Evolutionary conservation across 2,888 invertebrate genomes (phyloP), one percentile per base, ranked within the genome.

Genomic region (Aporophyla lueneburgensis): DNA sequence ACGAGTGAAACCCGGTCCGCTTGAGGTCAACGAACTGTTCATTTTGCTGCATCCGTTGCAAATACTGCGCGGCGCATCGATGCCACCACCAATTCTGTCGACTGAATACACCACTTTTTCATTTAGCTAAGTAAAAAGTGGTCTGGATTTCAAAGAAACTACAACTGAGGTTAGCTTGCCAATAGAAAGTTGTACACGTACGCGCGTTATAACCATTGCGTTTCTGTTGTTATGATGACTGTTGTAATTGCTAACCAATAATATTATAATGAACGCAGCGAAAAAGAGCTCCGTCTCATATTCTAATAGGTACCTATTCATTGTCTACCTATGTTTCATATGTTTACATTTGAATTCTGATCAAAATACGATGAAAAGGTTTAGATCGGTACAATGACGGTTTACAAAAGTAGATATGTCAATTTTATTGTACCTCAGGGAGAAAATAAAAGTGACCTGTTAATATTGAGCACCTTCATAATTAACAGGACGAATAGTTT

Each of bases 41-140:
- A 96, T 96, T 96, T 96, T 93, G 95, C 96, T 96, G 96, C 96
- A 96, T 96, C 95, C 96, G 96, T 96, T 96, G 96, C 96, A 96
- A 96, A 96, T 96, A 95, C 92, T 94, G 92, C 92, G 93, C 92
- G 90, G 93, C 93, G 94, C 95, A 95, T 94, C 94, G 91, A 91
- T 90, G 92, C 93, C 92, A 93, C 95, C 93, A 93, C 95, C 94
- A 94, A 95, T 95, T 95, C 94, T 93, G 93, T 91, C 90, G 90
- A 93, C 92, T 93, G 92, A 92, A 93, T 93, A 93, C 91, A 92
- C 92, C 90, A 92, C 92, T 94, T 93, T 94, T 94, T 93, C 92
- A 93, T 93, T 93, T 90, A 91, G 85, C 89, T 89, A 91, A 93
- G 91, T 92, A 92, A 94, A 94, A 94, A 94, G 92, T 92, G 89